Evolutionary conservation across 2,888 invertebrate species (phyloP), one percentile per base, ranked within the genome.

Genomic region (Tineola bisselliella): DNA sequence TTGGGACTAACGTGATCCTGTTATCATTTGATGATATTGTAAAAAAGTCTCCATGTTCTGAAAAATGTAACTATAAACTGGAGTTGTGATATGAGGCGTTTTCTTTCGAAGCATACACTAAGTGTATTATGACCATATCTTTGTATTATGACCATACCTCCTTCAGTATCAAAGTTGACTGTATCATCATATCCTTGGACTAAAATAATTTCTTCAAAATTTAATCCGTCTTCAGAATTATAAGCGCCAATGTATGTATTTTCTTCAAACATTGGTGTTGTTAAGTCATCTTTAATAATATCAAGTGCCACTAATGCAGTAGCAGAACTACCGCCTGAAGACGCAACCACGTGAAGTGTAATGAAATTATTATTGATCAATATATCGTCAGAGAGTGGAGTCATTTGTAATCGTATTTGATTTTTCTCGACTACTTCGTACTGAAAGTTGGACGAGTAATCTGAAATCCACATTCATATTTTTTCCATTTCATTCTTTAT

Each of bases 121-220:
- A n/a, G n/a, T n/a, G n/a, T n/a, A n/a, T n/a, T n/a, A n/a, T n/a
- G n/a, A n/a, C n/a, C n/a, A n/a, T n/a, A n/a, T n/a, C n/a, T 25
- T 25, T 25, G 25, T 25, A 25, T 25, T 25, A 25, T 25, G 25
- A 4, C 25, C 25, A 25, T 25, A 25, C 84, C 81, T 74, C 81
- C 81, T 61, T 64, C 57, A 15, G 81, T 64, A 0, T 62, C 60
- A 11, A 81, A 62, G 4, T 38, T n/a, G 5, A 80, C 73, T 8
- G 72, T 74, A n/a, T 71, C 69, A 64, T 78, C 77, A 63, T 71
- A 76, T 1, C 83, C 83, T 62, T 79, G 81, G 17, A 68, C 63
- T 33, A 83, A 63, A 5, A 62, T 43, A 48, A 83, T 76, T 63
- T 67, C 63, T 1, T 75, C 76, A n/a, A 77, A 44, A 8, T 33